Evolutionary conservation across 2,888 invertebrate genomes (phyloP).

Genomic region (Meliscaeva auricollis): DNA sequence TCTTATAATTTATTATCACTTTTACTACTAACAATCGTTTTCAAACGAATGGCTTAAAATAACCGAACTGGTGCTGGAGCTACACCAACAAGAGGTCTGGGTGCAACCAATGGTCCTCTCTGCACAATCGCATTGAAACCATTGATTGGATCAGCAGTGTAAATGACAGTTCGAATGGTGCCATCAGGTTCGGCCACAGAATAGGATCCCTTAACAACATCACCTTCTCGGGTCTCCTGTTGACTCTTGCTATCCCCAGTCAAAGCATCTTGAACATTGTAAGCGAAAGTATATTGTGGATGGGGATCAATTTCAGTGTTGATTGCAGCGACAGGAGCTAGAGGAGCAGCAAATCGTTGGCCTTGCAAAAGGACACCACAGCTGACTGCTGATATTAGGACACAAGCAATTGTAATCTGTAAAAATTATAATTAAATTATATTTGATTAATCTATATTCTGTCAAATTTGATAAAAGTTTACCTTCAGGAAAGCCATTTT

Average conservation of each 20-base stretch:
- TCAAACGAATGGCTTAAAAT: too few relatives aligned
- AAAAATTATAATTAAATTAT: too few relatives aligned
- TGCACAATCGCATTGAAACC: conserved; percentile 85
- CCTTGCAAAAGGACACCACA: conserved; percentile 77
- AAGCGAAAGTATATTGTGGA: conserved; percentile 89
- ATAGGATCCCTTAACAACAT: conserved; percentile 85
- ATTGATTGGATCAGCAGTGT: conserved; percentile 81
- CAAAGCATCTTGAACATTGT: conserved; percentile 88
- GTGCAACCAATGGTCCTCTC: conserved; percentile 84
- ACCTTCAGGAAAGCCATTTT: conserved; percentile 77
- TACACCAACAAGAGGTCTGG: conserved; percentile 72
- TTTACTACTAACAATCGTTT: too few relatives aligned
- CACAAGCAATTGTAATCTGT: conserved; percentile 78
- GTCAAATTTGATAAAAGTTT: neutral
- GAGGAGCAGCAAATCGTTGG: conserved; percentile 80
- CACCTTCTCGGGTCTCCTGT: conserved; percentile 86
- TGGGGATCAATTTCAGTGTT: conserved; percentile 80
- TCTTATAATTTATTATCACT: too few relatives aligned
- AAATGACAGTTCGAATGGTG: conserved; percentile 80
- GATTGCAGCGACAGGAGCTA: conserved; percentile 75
- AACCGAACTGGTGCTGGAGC: conserved; percentile 73
- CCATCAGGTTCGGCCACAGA: conserved; percentile 82
- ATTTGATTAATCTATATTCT: too few relatives aligned
- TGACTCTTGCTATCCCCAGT: conserved; percentile 87
- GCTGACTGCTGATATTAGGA: conserved; percentile 70